Conservation (phyloP, 2,797 vertebrate species). For the Sebastes hopkinsi region DNA sequence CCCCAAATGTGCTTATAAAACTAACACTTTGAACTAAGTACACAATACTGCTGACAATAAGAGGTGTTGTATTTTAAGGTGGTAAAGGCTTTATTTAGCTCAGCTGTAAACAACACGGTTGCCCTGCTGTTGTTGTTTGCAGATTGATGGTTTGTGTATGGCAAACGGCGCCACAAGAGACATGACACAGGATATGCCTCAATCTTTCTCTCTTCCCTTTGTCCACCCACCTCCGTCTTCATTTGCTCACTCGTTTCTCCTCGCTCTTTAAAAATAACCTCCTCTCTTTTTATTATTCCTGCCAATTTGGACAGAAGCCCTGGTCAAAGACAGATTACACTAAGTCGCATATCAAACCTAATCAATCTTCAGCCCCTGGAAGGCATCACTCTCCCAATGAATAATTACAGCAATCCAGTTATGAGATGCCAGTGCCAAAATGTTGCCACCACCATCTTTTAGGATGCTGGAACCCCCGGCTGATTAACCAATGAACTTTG, state of each 20-base stretch:
- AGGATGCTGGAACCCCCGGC: slow-evolving; percentile 54
- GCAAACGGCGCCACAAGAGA: slow-evolving; percentile 52
- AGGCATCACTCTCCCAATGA: slow-evolving; percentile 83
- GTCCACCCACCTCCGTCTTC: slow-evolving; percentile 66
- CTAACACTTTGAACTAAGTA: slow-evolving; percentile 57
- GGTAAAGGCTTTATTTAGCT: slow-evolving; percentile 45
- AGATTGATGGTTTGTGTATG: slow-evolving; percentile 62
- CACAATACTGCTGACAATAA: slow-evolving; percentile 33
- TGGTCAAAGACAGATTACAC: slow-evolving; percentile 84
- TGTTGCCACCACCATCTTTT: slow-evolving; percentile 77
- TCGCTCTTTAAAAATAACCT: slow-evolving; percentile 71
- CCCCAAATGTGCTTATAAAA: slow-evolving; percentile 43
- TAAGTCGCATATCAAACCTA: slow-evolving; percentile 81
- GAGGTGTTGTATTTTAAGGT: slow-evolving; percentile 34
- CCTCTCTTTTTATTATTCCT: slow-evolving; percentile 72
- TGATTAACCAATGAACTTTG: slow-evolving; percentile 68
- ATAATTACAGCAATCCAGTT: slow-evolving; percentile 82
- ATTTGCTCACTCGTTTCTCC: slow-evolving; percentile 37
- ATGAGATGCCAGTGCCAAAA: slow-evolving; percentile 77
- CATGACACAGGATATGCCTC: slow-evolving; percentile 56
- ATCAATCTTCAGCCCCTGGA: slow-evolving; percentile 85
- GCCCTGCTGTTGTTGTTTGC: slow-evolving; percentile 47
- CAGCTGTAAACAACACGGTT: slow-evolving; percentile 52
- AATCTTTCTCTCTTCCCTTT: slow-evolving; percentile 63
- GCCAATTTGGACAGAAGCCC: slow-evolving; percentile 83